Percentiles rank a stretch among this genome's conserved stretches.
These are phyloP conservation scores for Campylomormyrus numenius DNA, from an alignment of 2,113 vertebrate species.

Conservation along the genomic window DNA sequence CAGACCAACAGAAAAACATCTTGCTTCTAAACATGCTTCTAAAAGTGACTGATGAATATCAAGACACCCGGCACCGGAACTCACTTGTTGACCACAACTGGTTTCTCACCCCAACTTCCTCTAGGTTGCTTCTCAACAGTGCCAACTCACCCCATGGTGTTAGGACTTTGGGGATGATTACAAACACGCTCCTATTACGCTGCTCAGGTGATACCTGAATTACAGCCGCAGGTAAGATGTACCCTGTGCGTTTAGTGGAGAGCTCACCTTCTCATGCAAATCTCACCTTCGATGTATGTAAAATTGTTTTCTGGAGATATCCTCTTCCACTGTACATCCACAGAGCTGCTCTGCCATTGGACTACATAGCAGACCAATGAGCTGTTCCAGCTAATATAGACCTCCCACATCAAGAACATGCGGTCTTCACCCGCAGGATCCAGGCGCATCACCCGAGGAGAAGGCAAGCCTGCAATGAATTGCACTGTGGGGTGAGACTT, in stretches of 20 bases:
- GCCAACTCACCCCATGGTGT: not conserved
- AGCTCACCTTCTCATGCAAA: not conserved
- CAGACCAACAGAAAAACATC: not conserved
- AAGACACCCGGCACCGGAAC: not conserved
- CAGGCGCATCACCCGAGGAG: constrained; percentile 27
- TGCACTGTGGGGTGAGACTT: not conserved
- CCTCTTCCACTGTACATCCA: constrained; percentile 44
- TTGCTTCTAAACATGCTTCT: not conserved
- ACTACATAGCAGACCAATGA: constrained; percentile 37
- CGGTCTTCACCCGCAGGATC: constrained; percentile 26
- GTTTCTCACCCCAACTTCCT: not conserved
- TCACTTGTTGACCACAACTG: not conserved
- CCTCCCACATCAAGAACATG: constrained; percentile 44
- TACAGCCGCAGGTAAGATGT: not conserved
- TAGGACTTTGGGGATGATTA: not conserved
- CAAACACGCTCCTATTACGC: not conserved
- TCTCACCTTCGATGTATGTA: constrained; percentile 49
- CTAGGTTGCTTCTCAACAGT: not conserved
- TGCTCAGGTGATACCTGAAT: not conserved
- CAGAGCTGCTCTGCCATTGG: constrained; percentile 43
- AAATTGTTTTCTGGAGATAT: constrained; percentile 31
- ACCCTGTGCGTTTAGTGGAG: not conserved
- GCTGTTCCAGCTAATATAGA: not conserved
- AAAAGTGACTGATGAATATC: not conserved
- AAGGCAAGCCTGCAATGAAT: constrained; percentile 32